phyloP scores from a whole-genome alignment of 2,113 vertebrate species.

The Cnemophilus loriae region DNA sequence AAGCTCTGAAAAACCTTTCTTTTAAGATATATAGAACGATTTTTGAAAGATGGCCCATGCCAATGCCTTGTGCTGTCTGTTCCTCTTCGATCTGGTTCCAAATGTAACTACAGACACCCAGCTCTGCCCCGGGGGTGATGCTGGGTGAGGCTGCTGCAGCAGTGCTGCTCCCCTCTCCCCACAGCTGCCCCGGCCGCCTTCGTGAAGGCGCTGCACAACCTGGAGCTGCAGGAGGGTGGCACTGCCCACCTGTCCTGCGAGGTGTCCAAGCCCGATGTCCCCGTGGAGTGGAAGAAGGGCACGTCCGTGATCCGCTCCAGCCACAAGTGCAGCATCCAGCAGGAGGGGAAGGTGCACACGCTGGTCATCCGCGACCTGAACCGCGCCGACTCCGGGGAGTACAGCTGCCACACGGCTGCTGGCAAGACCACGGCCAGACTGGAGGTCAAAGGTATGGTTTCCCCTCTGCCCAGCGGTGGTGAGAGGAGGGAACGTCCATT shows the following conservation, averaged over 20 bases:
- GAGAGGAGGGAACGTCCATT: fast-evolving
- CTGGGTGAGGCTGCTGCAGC: neutral
- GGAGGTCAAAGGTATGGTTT: constrained; percentile 80
- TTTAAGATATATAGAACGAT: neutral
- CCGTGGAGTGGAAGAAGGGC: constrained; percentile 79
- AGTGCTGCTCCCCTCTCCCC: neutral
- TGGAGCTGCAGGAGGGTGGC: constrained; percentile 73
- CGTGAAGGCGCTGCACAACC: constrained; percentile 5
- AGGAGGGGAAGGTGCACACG: constrained; percentile 64
- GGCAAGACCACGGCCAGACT: constrained; percentile 73
- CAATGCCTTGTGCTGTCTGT: neutral
- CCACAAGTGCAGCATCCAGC: constrained; percentile 75
- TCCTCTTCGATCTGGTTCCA: neutral
- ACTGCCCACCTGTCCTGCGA: constrained; percentile 75
- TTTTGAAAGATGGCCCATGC: neutral
- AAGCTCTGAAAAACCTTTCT: neutral
- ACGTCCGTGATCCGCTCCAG: constrained; percentile 62
- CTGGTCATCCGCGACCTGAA: constrained; percentile 70
- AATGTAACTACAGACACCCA: neutral
- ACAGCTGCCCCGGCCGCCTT: constrained; percentile 28
- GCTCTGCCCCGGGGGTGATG: neutral
- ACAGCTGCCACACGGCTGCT: constrained; percentile 76
- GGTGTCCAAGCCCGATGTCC: constrained; percentile 70
- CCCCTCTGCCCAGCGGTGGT: neutral
- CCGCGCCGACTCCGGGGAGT: constrained; percentile 77